phyloP scores from a whole-genome alignment of 2,888 invertebrate species.

The Deilephila elpenor region DNA sequence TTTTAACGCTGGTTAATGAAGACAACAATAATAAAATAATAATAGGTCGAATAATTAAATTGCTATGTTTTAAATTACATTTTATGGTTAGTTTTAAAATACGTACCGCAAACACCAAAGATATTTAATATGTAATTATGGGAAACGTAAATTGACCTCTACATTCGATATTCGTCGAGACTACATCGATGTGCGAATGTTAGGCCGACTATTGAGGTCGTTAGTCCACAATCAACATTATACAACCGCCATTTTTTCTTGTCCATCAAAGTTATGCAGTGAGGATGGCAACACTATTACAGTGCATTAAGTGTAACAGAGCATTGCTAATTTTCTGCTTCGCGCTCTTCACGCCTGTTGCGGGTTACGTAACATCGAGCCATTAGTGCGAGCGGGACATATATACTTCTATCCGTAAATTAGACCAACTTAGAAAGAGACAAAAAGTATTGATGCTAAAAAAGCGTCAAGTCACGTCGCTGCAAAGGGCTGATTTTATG shows the following conservation, averaged over 20 bases:
- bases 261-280: not conserved
- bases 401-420: not conserved
- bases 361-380: slow-evolving; percentile 4
- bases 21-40: too few species aligned
- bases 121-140: too few species aligned
- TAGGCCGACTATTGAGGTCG: too few species aligned
- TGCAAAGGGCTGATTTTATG: slow-evolving; percentile 15
- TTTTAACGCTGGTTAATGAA: too few species aligned
- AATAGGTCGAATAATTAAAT: too few species aligned
- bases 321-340: slow-evolving; percentile 30
- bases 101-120: too few species aligned
- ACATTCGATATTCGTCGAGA: too few species aligned
- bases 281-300: slow-evolving; percentile 5
- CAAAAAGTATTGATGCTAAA: slow-evolving; percentile 11
- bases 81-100: too few species aligned
- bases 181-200: too few species aligned
- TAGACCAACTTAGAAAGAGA: not conserved
- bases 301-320: slow-evolving; percentile 22
- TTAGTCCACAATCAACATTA: too few species aligned
- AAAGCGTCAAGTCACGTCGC: not conserved
- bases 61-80: too few species aligned
- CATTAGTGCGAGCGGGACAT: not conserved
- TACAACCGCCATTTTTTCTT: not conserved
- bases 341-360: slow-evolving; percentile 28
- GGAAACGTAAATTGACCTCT: too few species aligned